A percentile compares a stretch with the other conserved stretches of the same genome.
Evolutionary conservation across 2,888 invertebrate species (phyloP).

Genomic region (Amiota minor): DNA sequence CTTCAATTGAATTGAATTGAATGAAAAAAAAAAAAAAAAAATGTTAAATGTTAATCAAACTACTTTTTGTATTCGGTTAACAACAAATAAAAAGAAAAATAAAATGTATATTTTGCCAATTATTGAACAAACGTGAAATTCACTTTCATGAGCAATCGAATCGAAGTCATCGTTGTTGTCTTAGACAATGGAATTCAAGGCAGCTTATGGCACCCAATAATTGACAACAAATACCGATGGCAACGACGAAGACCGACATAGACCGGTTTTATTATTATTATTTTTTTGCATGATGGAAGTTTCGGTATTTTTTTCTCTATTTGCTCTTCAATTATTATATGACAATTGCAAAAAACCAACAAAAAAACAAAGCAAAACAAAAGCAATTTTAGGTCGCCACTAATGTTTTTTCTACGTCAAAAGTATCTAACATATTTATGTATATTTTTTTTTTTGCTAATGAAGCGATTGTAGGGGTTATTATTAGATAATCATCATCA

Average conservation of each 20-base stretch:
- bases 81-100: background rate
- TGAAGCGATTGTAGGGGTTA: too few relatives aligned
- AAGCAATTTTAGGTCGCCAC: conserved; percentile 13
- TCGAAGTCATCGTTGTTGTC: background rate
- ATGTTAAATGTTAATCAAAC: too few relatives aligned
- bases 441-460: background rate
- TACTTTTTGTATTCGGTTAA: background rate
- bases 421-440: background rate
- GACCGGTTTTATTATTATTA: conserved; percentile 17
- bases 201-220: conserved; percentile 7
- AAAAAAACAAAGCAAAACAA: background rate
- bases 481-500: too few relatives aligned
- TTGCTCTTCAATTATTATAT: conserved; percentile 10
- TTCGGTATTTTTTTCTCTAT: conserved; percentile 10
- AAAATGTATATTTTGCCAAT: conserved; percentile 20
- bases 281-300: background rate
- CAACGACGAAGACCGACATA: background rate
- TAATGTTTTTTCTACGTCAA: conserved; percentile 9
- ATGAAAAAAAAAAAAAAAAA: too few relatives aligned
- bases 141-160: conserved; percentile 24
- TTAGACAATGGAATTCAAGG: conserved; percentile 13
- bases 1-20: too few relatives aligned
- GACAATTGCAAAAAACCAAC: background rate
- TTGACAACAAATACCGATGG: background rate
- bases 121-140: conserved; percentile 9